phyloP scores from a whole-genome alignment of 1,140 invertebrate genomes.

The Drosophila takahashii region DNA sequence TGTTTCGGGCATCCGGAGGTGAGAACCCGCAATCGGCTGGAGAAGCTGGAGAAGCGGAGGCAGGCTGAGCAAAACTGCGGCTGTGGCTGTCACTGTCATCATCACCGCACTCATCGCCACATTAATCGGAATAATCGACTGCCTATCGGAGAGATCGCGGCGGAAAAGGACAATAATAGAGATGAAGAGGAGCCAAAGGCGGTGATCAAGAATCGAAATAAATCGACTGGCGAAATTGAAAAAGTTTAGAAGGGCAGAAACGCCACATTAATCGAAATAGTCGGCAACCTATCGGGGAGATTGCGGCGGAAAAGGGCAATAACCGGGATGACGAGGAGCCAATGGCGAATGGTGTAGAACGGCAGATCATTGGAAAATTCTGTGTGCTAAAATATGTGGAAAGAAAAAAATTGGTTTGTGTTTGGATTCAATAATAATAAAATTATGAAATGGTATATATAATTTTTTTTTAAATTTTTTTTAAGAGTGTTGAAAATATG shows the following conservation, averaged over 20 bases:
- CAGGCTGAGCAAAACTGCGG: not conserved
- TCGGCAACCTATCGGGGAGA: no score
- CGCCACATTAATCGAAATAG: no score
- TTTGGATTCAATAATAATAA: no score
- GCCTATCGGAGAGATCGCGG: not conserved
- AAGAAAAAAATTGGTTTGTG: no score
- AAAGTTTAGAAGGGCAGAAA: not conserved
- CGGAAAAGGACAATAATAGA: not conserved
- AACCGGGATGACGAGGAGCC: no score
- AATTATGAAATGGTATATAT: no score
- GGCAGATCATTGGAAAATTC: no score
- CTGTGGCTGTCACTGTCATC: not conserved
- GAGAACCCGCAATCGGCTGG: slow-evolving; percentile 85
- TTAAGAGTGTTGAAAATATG: no score
- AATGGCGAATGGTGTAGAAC: no score
- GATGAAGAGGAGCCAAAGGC: not conserved
- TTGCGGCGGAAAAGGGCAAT: no score
- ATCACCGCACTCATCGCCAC: not conserved
- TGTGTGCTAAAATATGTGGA: no score
- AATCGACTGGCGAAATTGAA: not conserved
- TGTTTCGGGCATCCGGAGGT: slow-evolving; percentile 93
- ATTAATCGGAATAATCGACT: not conserved
- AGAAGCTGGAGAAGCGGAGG: slow-evolving; percentile 23
- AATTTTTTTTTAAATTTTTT: no score
- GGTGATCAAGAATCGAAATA: not conserved